Evolutionary conservation across 1,140 invertebrate species (phyloP).

Genomic region (Cydia amplana): DNA sequence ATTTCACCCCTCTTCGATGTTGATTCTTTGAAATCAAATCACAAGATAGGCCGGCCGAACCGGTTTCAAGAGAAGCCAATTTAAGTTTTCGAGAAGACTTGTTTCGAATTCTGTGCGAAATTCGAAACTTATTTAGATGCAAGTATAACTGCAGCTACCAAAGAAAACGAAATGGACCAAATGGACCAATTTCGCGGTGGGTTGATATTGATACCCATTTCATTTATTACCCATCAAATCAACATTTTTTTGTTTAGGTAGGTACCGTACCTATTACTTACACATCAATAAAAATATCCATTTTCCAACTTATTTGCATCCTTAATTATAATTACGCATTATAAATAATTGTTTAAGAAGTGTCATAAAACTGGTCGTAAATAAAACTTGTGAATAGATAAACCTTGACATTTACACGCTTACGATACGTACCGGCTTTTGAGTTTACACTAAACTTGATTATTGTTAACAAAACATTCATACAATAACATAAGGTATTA

Average conservation of each 20-base stretch:
- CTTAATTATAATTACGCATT: background rate
- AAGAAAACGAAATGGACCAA: background rate
- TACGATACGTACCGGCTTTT: background rate
- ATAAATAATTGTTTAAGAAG: background rate
- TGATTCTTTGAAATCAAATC: constrained; percentile 15
- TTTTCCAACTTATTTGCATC: background rate
- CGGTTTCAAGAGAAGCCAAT: constrained; percentile 12
- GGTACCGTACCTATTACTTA: too few species aligned
- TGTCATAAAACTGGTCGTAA: constrained; percentile 24
- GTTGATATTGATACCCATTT: too few species aligned
- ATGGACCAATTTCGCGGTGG: background rate
- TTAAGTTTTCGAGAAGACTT: constrained; percentile 9
- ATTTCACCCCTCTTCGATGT: background rate
- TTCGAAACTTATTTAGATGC: background rate
- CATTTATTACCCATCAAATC: background rate
- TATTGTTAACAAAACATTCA: background rate
- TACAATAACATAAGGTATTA: background rate
- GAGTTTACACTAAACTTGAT: background rate
- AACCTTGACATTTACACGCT: constrained; percentile 18
- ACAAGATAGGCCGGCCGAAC: background rate
- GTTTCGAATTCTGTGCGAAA: background rate
- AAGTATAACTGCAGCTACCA: background rate
- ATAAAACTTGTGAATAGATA: constrained; percentile 1
- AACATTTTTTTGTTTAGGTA: too few species aligned
- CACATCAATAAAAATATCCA: background rate